A percentile compares a stretch with the other conserved stretches of the same genome.
phyloP scores from a whole-genome alignment of 2,888 invertebrate species.

The Plemyria rubiginata region DNA sequence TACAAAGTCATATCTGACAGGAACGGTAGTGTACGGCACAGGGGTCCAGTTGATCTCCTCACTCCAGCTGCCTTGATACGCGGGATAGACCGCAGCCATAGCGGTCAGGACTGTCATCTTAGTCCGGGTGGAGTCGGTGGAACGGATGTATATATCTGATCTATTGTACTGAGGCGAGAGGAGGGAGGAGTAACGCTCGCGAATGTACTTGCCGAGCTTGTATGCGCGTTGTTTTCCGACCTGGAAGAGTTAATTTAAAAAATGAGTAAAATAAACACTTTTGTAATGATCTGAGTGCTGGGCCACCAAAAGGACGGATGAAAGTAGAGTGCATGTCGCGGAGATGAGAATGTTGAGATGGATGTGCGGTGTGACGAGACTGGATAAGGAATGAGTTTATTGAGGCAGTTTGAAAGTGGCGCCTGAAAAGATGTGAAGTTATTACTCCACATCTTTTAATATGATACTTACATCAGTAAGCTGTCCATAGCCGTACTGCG shows the following conservation, averaged over 20 bases:
- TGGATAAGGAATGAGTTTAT: too few relatives aligned
- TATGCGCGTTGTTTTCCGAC: slow-evolving; percentile 50
- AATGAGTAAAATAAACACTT: too few relatives aligned
- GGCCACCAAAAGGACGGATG: too few relatives aligned
- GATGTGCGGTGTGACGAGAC: too few relatives aligned
- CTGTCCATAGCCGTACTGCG: slow-evolving; percentile 55
- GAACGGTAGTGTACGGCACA: slow-evolving; percentile 57
- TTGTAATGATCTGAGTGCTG: too few relatives aligned
- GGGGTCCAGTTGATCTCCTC: slow-evolving; percentile 54
- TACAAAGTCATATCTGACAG: slow-evolving; percentile 55
- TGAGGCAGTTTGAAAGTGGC: too few relatives aligned
- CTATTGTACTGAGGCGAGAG: slow-evolving; percentile 53
- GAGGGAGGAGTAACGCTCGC: slow-evolving; percentile 50
- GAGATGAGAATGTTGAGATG: too few relatives aligned
- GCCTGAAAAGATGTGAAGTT: too few relatives aligned
- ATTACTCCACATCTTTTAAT: too few relatives aligned
- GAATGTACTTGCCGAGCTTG: slow-evolving; percentile 49
- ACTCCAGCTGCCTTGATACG: slow-evolving; percentile 48
- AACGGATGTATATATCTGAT: slow-evolving; percentile 61
- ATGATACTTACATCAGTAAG: slow-evolving; percentile 56
- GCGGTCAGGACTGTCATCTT: slow-evolving; percentile 60
- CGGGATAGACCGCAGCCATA: slow-evolving; percentile 56
- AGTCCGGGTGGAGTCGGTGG: slow-evolving; percentile 59
- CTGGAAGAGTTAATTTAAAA: too few relatives aligned
- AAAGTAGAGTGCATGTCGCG: too few relatives aligned